Evolutionary conservation across 2,888 invertebrate species (phyloP).

Genomic region (Melangyna quadrimaculata): DNA sequence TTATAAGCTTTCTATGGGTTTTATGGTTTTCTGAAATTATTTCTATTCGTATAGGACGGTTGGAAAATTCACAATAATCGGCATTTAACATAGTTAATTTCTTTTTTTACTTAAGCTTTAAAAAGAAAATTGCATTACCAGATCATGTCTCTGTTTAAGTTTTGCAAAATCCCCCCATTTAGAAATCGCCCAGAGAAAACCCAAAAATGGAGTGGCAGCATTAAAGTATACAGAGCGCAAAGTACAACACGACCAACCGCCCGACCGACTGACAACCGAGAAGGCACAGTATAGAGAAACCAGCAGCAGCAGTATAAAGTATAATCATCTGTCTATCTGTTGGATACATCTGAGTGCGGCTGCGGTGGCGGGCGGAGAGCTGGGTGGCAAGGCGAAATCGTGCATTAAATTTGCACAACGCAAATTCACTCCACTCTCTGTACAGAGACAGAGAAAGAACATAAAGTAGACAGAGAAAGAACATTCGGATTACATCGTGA

Average conservation of each 20-base stretch:
- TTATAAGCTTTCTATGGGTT: too few relatives aligned
- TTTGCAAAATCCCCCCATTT: slow-evolving; percentile 31
- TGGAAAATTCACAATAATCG: too few relatives aligned
- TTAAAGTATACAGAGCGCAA: slow-evolving; percentile 60
- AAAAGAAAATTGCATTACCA: not conserved
- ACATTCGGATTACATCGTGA: slow-evolving; percentile 54
- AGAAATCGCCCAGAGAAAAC: slow-evolving; percentile 62
- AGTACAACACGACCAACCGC: slow-evolving; percentile 10
- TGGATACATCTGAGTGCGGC: slow-evolving; percentile 49
- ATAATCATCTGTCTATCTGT: slow-evolving; percentile 70
- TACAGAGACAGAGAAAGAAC: slow-evolving; percentile 9
- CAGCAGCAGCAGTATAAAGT: slow-evolving; percentile 54
- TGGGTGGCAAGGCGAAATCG: slow-evolving; percentile 68
- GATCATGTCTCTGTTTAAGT: not conserved
- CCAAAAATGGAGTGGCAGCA: slow-evolving; percentile 65
- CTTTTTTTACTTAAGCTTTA: too few relatives aligned
- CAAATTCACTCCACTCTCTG: slow-evolving; percentile 54
- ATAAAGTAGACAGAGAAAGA: slow-evolving; percentile 9
- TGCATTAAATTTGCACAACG: slow-evolving; percentile 72
- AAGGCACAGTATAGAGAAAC: slow-evolving; percentile 10
- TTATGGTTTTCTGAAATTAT: too few relatives aligned
- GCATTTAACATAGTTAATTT: too few relatives aligned
- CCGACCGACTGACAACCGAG: slow-evolving; percentile 15
- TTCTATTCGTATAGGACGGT: too few relatives aligned
- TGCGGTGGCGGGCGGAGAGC: not conserved